These are phyloP conservation scores for Illadopsis cleaveri DNA, from an alignment of 2,113 vertebrate genomes.

Conservation along the genomic window DNA sequence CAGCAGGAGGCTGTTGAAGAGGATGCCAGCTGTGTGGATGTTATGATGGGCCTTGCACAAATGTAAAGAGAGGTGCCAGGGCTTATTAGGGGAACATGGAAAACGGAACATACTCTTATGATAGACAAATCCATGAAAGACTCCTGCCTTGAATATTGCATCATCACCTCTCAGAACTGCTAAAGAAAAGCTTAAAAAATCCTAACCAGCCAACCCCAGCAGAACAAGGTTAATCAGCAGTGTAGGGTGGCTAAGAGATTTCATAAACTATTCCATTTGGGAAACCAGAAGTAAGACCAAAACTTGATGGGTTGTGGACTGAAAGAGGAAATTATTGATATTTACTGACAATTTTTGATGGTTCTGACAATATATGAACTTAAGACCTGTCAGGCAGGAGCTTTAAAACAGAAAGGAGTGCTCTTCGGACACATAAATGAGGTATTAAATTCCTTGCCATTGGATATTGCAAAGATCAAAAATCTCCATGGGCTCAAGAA, in stretches of 20 bases:
- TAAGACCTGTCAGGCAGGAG: neutral
- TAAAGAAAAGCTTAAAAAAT: neutral
- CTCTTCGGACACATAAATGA: neutral
- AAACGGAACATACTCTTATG: neutral
- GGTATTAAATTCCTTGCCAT: neutral
- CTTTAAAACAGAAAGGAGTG: neutral
- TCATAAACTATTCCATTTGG: neutral
- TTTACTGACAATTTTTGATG: neutral
- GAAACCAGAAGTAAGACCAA: neutral
- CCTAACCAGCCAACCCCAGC: neutral
- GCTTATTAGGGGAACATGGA: neutral
- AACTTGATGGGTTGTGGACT: neutral
- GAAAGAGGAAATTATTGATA: neutral
- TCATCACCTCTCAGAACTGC: neutral
- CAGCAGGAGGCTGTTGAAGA: neutral
- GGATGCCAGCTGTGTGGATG: neutral
- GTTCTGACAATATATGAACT: neutral
- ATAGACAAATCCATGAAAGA: neutral
- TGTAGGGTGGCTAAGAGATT: neutral
- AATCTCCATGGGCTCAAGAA: neutral
- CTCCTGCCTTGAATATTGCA: neutral
- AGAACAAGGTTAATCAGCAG: neutral
- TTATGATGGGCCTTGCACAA: neutral
- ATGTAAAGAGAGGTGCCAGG: neutral
- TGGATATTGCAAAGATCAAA: neutral